Base-by-base conservation (phyloP, 2,888 invertebrate genomes). In the Stratiomys singularior region DNA sequence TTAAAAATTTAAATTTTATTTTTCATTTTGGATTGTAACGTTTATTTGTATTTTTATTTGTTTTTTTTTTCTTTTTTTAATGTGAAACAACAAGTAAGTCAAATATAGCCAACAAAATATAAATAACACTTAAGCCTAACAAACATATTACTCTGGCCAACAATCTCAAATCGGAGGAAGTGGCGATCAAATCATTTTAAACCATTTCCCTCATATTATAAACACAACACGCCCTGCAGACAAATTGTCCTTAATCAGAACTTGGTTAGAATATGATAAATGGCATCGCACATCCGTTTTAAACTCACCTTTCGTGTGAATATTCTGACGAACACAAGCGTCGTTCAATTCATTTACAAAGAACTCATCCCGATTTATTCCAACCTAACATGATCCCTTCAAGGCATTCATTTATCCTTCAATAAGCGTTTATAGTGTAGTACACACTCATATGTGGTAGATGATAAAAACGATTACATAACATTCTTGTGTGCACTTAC, bases 401-500 rank as follows among this genome's bases (percentile, higher is more conserved):
- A n/a, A 52, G 52, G 52, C 15, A 52, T 13, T 4, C 3, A 52
- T 18, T 52, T 52, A 18, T 52, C 18, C 15, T 56, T 18, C n/a
- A 1, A 21, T 1, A 60, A 21, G 11, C 60, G 21, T 60, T 4
- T 25, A 60, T 23, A 18, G 9, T 23, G 3, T 15, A 21, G 3
- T 5, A 5, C 3, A 37, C 5, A 37, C 5, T 37, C 3, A 37
- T 5, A 5, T 52, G 15, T 4, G 52, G 18, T 52, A 52, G 18
- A 52, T n/a, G 15, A 9, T 52, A 52, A 7, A 44, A 7, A 44
- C 13, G 44, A 52, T 13, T 52, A 52, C 4, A 52, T 9, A 5
- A 52, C 52, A 15, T 9, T 52, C 52, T 9, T 9, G 37, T 18
- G 13, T 21, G 15, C 3, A 84, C 86, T 86, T 80, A 86, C 86